Evolutionary conservation across 2,888 invertebrate species (phyloP), one percentile per base, ranked within the genome.

Genomic region (Sarcophaga carnaria): DNA sequence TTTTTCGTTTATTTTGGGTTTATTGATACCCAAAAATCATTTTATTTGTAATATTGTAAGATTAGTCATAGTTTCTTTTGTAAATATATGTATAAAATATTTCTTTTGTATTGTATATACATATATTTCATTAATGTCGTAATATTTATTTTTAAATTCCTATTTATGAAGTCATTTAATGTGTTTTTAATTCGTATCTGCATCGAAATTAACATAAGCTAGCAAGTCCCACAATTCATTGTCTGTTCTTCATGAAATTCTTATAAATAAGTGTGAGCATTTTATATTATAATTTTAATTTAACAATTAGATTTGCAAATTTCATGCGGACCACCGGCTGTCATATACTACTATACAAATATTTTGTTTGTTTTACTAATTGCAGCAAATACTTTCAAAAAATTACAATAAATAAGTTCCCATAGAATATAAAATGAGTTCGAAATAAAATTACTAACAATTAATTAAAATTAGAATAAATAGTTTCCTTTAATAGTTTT

Each of bases 101-200:
- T 37, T 54, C 67, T 64, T 74, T 3, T 64, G 60, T 62, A 27
- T 70, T 72, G 27, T 67, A 62, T 63, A 49, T 49, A 49, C 10
- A 14, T 45, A 63, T 14, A 49, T 64, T 75, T 25, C 49, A 47
- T 25, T 59, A 60, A 11, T 79, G 47, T 80, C 49, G 80, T 84
- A 80, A 84, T 66, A 75, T 60, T 84, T 80, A 84, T 84, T 84
- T 84, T 60, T 80, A 84, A 66, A 64, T 63, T 63, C 49, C 3
- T 37, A 63, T 75, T 63, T 63, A 75, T 83, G 83, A 83, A 74
- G 63, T 83, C 83, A 74, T 54, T 27, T 27, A 27, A 17, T 14
- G 10, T 12, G 25, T 25, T 74, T 74, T n/a, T 54, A 11, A n/a
- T 64, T 49, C 17, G 37, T 60, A 45, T 62, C 20, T 77, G 17